Evolutionary conservation across 2,797 vertebrate species (phyloP).

Genomic region (Enteromius fasciolatus): DNA sequence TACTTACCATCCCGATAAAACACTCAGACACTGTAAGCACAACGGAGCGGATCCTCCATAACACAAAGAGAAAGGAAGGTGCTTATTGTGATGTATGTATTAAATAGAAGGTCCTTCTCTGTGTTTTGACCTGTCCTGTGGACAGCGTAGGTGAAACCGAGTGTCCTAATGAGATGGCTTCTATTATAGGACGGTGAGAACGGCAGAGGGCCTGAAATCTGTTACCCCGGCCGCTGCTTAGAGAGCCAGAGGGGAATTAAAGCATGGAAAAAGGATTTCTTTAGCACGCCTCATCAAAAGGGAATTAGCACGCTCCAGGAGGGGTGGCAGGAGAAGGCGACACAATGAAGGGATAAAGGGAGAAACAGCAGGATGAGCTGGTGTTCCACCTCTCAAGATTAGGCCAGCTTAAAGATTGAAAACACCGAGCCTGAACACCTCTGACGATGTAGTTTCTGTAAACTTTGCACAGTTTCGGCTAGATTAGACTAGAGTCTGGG

Average conservation of each 20-base stretch:
- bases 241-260: conserved; percentile 85
- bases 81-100: conserved; percentile 29
- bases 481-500: not conserved
- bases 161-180: conserved; percentile 72
- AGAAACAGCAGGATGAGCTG: conserved; percentile 53
- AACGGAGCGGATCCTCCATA: conserved; percentile 59
- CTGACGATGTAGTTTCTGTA: conserved; percentile 32
- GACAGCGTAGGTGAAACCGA: conserved; percentile 24
- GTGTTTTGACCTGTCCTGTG: conserved; percentile 18
- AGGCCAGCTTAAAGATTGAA: conserved; percentile 45
- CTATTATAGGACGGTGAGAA: conserved; percentile 76
- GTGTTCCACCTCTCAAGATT: conserved; percentile 50
- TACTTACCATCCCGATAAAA: conserved; percentile 76
- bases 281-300: conserved; percentile 89
- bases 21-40: conserved; percentile 71
- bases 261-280: conserved; percentile 89
- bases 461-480: conserved; percentile 35
- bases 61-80: conserved; percentile 68
- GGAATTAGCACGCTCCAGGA: conserved; percentile 82
- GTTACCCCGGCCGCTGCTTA: conserved; percentile 86
- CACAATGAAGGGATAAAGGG: conserved; percentile 68
- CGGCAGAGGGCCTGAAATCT: conserved; percentile 84
- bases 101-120: conserved; percentile 10
- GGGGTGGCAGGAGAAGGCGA: conserved; percentile 73
- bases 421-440: conserved; percentile 42